Percentiles rank a stretch among this genome's conserved stretches.
phyloP scores from a whole-genome alignment of 2,113 vertebrate genomes.

The Entosphenus tridentatus region DNA sequence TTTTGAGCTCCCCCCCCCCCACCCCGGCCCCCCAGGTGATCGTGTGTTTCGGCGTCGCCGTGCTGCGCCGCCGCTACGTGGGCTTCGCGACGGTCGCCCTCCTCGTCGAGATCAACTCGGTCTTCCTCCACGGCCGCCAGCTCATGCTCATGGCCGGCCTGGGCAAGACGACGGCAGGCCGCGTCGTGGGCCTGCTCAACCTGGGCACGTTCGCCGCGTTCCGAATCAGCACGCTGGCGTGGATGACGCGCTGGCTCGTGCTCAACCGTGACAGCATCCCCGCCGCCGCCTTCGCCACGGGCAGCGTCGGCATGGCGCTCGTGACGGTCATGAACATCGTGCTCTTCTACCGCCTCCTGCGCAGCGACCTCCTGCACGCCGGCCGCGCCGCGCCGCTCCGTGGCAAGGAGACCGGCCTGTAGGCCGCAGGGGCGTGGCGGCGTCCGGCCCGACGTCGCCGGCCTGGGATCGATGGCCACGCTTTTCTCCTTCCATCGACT shows the following conservation, averaged over 20 bases:
- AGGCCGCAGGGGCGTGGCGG: not conserved
- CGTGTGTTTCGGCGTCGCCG: constrained; percentile 40
- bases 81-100: constrained; percentile 59
- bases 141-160: constrained; percentile 44
- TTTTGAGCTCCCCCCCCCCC: no score
- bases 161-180: constrained; percentile 25
- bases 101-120: constrained; percentile 66
- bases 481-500: no score
- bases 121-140: constrained; percentile 54
- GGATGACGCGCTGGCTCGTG: constrained; percentile 69
- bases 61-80: constrained; percentile 32
- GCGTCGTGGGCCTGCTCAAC: constrained; percentile 49
- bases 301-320: constrained; percentile 45
- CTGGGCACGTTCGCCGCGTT: constrained; percentile 61
- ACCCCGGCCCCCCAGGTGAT: constrained; percentile 31
- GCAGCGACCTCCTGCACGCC: constrained; percentile 39
- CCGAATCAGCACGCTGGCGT: constrained; percentile 54
- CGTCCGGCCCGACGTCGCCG: no score
- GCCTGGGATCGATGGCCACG: no score
- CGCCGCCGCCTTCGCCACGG: constrained; percentile 29
- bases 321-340: constrained; percentile 50
- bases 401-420: not conserved
- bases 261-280: constrained; percentile 38
- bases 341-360: constrained; percentile 40
- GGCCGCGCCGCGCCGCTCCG: constrained; percentile 14